These are phyloP conservation scores for Gallinago undulata DNA, from an alignment of 2,113 vertebrate genomes.

Conservation along the genomic window DNA sequence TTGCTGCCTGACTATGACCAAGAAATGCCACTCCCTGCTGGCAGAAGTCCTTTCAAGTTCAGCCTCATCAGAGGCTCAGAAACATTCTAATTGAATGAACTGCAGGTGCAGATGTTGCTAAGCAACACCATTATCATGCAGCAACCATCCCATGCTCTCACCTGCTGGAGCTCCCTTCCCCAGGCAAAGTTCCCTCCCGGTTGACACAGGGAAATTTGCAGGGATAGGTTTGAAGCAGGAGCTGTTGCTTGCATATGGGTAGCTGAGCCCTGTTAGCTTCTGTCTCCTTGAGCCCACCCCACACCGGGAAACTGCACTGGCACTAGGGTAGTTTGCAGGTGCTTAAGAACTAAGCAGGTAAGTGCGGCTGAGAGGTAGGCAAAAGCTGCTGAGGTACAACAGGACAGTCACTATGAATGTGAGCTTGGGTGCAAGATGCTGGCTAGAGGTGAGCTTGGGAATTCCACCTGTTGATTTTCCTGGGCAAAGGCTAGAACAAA, in stretches of 20 bases:
- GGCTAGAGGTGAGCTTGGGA: not conserved
- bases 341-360: not conserved
- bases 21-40: not conserved
- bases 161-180: not conserved
- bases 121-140: constrained; percentile 33
- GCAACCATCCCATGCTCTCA: not conserved
- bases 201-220: not conserved
- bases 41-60: not conserved
- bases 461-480: not conserved
- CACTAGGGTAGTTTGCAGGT: not conserved
- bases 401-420: no score
- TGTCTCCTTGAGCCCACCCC: not conserved
- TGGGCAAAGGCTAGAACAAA: not conserved
- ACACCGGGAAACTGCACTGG: not conserved
- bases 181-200: not conserved
- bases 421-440: not conserved
- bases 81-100: not conserved
- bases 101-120: constrained; percentile 55
- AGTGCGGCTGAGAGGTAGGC: not conserved
- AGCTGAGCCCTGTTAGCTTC: not conserved
- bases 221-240: not conserved
- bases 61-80: not conserved
- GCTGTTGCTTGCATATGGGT: not conserved
- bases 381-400: not conserved
- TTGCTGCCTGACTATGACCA: not conserved